Percentiles rank a stretch among this genome's conserved stretches.
These are phyloP conservation scores for Acromyrmex charruanus DNA, from an alignment of 1,140 invertebrate species.

Conservation along the genomic window DNA sequence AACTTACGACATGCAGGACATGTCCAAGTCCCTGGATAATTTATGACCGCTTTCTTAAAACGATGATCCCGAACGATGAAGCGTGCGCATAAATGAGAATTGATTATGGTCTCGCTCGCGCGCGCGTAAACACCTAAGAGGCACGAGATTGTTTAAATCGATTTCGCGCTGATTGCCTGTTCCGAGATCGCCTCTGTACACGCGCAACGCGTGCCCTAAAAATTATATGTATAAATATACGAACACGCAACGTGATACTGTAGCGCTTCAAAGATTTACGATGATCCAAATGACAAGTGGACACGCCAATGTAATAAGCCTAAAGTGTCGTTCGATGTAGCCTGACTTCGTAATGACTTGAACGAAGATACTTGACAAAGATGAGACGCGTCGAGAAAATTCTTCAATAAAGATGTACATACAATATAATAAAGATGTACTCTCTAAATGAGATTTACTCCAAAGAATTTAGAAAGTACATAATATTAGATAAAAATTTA, in stretches of 20 bases:
- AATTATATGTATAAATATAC: slow-evolving; percentile 68
- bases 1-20: slow-evolving; percentile 65
- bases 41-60: slow-evolving; percentile 75
- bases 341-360: slow-evolving; percentile 19
- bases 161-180: slow-evolving; percentile 55
- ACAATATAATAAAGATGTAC: not conserved
- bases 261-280: not conserved
- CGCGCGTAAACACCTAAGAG: slow-evolving; percentile 21
- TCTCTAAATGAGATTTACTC: no score
- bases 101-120: slow-evolving; percentile 59
- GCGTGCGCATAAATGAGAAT: slow-evolving; percentile 71
- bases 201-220: slow-evolving; percentile 26
- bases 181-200: slow-evolving; percentile 30
- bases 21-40: slow-evolving; percentile 60
- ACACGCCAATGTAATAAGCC: slow-evolving; percentile 21
- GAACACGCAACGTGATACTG: slow-evolving; percentile 1
- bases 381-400: not conserved
- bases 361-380: not conserved
- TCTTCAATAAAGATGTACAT: not conserved
- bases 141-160: slow-evolving; percentile 65
- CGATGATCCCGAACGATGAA: slow-evolving; percentile 66
- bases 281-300: slow-evolving; percentile 49
- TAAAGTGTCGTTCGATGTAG: slow-evolving; percentile 45
- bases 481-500: not conserved
- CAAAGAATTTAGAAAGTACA: no score